These are phyloP conservation scores for Teleopsis dalmanni DNA, from an alignment of 1,140 invertebrate genomes.

Conservation along the genomic window DNA sequence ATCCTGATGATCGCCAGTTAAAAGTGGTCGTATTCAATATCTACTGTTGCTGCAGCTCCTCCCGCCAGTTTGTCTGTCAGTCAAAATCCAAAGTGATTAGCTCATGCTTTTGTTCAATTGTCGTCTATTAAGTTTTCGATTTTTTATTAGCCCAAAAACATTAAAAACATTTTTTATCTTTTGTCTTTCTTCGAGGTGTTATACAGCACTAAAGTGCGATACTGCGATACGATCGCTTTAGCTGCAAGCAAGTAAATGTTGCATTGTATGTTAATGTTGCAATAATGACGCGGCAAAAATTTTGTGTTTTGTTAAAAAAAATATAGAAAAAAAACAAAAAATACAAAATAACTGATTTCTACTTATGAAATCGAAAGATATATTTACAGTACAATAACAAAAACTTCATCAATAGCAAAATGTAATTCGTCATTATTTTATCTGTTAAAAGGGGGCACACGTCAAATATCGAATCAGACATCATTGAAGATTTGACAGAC, in stretches of 20 bases:
- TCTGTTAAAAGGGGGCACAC: constrained; percentile 26
- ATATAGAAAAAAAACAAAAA: constrained; percentile 6
- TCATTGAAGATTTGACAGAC: no score
- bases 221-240: no score
- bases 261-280: constrained; percentile 43
- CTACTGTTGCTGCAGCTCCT: neutral
- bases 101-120: constrained; percentile 1
- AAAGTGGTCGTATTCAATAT: neutral
- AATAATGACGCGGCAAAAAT: constrained; percentile 31
- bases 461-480: no score
- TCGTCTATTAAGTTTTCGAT: neutral
- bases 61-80: constrained; percentile 11
- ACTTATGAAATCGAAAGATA: constrained; percentile 2
- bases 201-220: no score
- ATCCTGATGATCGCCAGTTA: neutral
- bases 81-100: constrained; percentile 14
- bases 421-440: constrained; percentile 9
- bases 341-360: neutral
- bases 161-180: constrained; percentile 2
- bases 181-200: no score
- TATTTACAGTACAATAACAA: neutral
- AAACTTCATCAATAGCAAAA: constrained; percentile 1
- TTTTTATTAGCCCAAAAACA: neutral
- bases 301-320: no score
- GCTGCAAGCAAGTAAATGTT: neutral